phyloP scores from a whole-genome alignment of 2,888 invertebrate genomes.

The Caenorhabditis sp. region DNA sequence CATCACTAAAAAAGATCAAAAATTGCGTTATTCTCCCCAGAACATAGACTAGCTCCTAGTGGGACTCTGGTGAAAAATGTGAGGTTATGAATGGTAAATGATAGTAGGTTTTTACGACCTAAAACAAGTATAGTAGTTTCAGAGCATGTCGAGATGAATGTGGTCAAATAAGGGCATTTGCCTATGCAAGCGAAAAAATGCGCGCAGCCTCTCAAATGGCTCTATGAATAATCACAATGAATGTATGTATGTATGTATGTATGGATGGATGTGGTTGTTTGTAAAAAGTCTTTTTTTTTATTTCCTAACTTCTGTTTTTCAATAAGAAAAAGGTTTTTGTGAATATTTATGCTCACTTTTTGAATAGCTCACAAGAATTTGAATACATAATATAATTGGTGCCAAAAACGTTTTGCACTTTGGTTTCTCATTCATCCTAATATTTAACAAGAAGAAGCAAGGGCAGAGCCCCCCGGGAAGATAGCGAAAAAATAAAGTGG shows the following conservation, averaged over 20 bases:
- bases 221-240: slow-evolving; percentile 58
- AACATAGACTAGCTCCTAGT: no score
- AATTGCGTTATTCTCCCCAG: no score
- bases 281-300: background rate
- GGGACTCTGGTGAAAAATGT: no score
- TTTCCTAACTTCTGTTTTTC: background rate
- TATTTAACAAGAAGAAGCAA: background rate
- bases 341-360: background rate
- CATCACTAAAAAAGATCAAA: no score
- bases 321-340: background rate
- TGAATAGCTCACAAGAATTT: background rate
- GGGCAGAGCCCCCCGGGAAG: background rate
- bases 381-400: background rate
- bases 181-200: slow-evolving; percentile 51
- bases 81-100: background rate
- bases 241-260: slow-evolving; percentile 28
- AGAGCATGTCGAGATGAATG: background rate
- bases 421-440: background rate
- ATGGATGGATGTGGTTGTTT: slow-evolving; percentile 3
- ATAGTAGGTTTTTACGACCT: background rate
- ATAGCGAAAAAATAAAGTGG: background rate
- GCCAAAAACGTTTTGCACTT: background rate
- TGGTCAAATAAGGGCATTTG: slow-evolving; percentile 27
- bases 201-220: slow-evolving; percentile 28
- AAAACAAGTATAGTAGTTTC: background rate